Percentiles rank a stretch among this genome's conserved stretches.
phyloP scores from a whole-genome alignment of 2,888 invertebrate genomes.

The Blastobasis lacticolella region DNA sequence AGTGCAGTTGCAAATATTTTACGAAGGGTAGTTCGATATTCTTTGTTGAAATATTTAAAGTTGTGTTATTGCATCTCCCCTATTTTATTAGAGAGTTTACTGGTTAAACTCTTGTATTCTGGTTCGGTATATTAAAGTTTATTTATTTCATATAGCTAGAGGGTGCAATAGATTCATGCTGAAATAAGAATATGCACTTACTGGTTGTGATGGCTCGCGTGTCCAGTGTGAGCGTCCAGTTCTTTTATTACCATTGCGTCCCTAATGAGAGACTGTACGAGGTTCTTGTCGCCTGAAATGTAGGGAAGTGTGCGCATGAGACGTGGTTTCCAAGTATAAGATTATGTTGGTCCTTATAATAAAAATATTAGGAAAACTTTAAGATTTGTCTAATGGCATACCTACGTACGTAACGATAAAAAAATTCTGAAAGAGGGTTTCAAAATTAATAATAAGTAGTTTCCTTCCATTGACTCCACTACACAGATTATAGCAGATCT shows the following conservation, averaged over 20 bases:
- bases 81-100: neutral
- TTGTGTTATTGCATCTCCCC: neutral
- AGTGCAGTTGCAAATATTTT: too few species aligned
- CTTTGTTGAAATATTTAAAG: neutral
- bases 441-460: too few species aligned
- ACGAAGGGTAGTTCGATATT: neutral
- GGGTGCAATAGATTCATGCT: slow-evolving; percentile 39
- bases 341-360: neutral
- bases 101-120: neutral
- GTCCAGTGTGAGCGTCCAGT: slow-evolving; percentile 80
- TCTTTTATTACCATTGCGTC: slow-evolving; percentile 94
- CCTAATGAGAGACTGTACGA: slow-evolving; percentile 91
- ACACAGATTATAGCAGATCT: too few species aligned
- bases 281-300: slow-evolving; percentile 88
- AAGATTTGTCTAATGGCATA: too few species aligned
- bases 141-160: too few species aligned
- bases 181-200: slow-evolving; percentile 70
- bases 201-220: slow-evolving; percentile 83
- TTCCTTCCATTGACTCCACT: too few species aligned
- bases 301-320: too few species aligned
- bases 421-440: too few species aligned
- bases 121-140: neutral
- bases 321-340: neutral
- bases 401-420: too few species aligned
- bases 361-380: too few species aligned